Evolutionary conservation across 2,113 vertebrate genomes (phyloP).

Genomic region (Pelusios castaneus): DNA sequence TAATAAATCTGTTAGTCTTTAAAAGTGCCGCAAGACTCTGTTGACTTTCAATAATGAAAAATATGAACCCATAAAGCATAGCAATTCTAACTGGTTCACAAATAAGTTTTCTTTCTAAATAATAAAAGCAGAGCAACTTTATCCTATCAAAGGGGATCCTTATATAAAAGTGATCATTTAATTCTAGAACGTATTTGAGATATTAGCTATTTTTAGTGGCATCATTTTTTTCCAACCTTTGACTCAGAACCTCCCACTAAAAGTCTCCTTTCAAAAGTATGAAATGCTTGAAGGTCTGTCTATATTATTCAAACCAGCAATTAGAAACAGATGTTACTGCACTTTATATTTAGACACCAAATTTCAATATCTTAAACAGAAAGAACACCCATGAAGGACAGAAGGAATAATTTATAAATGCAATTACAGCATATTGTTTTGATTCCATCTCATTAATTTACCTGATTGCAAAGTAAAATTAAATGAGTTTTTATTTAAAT

Average conservation of each 20-base stretch:
- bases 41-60: neutral
- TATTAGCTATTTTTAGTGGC: conserved; percentile 77
- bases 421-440: conserved; percentile 85
- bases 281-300: conserved; percentile 75
- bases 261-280: conserved; percentile 76
- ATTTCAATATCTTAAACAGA: conserved; percentile 80
- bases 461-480: conserved; percentile 84
- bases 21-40: too few relatives aligned
- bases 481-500: conserved; percentile 83
- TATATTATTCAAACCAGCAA: conserved; percentile 82
- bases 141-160: neutral
- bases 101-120: neutral
- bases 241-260: conserved; percentile 76
- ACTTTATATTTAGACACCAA: conserved; percentile 81
- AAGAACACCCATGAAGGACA: conserved; percentile 80
- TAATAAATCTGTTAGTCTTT: too few relatives aligned
- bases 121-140: conserved; percentile 1
- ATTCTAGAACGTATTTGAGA: conserved; percentile 68
- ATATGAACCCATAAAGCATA: neutral
- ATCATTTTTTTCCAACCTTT: conserved; percentile 80
- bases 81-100: neutral
- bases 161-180: conserved; percentile 53
- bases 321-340: conserved; percentile 82
- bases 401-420: conserved; percentile 81
- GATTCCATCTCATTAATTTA: conserved; percentile 83